A percentile compares a stretch with the other conserved stretches of the same genome.
Evolutionary conservation across 2,888 invertebrate genomes (phyloP).

Genomic region (Hydroisotoma schaefferi): DNA sequence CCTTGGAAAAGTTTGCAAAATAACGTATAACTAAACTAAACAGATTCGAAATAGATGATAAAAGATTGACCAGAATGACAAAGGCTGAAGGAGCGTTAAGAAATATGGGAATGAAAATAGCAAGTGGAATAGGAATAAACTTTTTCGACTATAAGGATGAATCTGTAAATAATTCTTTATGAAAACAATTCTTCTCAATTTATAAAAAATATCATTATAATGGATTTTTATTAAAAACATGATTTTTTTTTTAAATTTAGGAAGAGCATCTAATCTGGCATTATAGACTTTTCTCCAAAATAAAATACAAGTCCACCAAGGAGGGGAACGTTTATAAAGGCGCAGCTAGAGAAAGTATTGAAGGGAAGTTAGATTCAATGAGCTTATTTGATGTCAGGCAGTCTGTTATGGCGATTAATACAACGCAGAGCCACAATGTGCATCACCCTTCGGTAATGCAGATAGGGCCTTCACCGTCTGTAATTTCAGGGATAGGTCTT

Average conservation of each 20-base stretch:
- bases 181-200: neutral
- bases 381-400: no score
- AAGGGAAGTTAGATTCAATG: no score
- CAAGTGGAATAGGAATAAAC: slow-evolving; percentile 23
- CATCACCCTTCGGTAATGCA: no score
- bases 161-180: slow-evolving; percentile 16
- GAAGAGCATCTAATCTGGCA: slow-evolving; percentile 32
- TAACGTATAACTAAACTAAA: neutral
- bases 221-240: neutral
- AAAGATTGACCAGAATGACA: slow-evolving; percentile 30
- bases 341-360: no score
- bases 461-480: no score
- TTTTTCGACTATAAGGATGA: slow-evolving; percentile 36
- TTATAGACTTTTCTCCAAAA: slow-evolving; percentile 20
- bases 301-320: neutral
- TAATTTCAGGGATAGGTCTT: no score
- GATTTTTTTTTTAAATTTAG: slow-evolving; percentile 7
- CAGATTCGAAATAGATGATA: slow-evolving; percentile 23
- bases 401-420: no score
- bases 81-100: slow-evolving; percentile 27
- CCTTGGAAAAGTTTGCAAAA: no score
- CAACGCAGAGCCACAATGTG: no score
- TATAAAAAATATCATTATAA: neutral
- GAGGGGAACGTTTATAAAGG: no score
- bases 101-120: slow-evolving; percentile 29